Base-by-base conservation (phyloP, 2,888 invertebrate species). In the Eupithecia pulchellata region DNA sequence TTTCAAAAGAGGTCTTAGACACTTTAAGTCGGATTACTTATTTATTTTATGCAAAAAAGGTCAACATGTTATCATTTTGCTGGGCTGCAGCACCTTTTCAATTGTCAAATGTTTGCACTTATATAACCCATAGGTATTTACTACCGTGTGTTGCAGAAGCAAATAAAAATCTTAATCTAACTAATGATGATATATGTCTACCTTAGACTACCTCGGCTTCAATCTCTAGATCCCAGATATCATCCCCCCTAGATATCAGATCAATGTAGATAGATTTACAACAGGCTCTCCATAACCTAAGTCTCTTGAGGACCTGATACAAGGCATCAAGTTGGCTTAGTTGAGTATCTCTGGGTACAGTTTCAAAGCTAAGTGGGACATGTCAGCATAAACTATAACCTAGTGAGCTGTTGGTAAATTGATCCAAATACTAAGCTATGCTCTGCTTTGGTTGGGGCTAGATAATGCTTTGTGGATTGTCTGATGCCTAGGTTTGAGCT, bases 351-450 rank as follows among this genome's bases (percentile, higher is more conserved):
- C 32, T 39, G 71, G 39, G 71, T 71, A 71, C 68, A 65, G 72
- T 73, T 68, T 75, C 75, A 77, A 72, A 76, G 71, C 67, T 39
- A 73, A 71, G 69, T 75, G 71, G 76, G 57, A 62, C 67, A 64
- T 63, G 69, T 63, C 64, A 70, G 71, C 42, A 39, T 64, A 52
- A 52, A 52, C 52, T 11, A 25, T 32, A 27, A 62, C 64, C n/a
- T 64, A 68, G 71, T 68, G 27, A 69, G 64, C 64, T 47, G 61
- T 32, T 2, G 58, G 47, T 60, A 47, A 63, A 30, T 68, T 64
- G 64, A 69, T 58, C 29, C 25, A 25, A 25, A 20, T 14, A 61
- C 30, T n/a, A n/a, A n/a, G n/a, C n/a, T n/a, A n/a, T n/a, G n/a
- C n/a, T n/a, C n/a, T n/a, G n/a, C n/a, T n/a, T n/a, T n/a, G n/a